Base-by-base conservation (phyloP, 1,140 invertebrate genomes). In the Neoseiulus cucumeris region DNA sequence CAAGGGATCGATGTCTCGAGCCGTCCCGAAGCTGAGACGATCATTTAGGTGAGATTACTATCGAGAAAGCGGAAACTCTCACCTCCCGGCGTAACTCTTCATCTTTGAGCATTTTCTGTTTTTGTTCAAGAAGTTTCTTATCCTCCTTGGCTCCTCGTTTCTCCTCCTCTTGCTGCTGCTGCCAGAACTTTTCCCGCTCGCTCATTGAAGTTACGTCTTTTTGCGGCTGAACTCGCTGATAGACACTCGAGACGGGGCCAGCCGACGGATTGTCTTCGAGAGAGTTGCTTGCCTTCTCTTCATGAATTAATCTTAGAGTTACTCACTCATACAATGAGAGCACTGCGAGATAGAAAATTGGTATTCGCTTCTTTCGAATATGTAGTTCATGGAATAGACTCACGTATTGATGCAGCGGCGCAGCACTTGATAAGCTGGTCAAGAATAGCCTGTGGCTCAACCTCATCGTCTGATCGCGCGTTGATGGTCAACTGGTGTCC, bases 401-500 rank as follows among this genome's bases (percentile, higher is more conserved):
- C 64, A 33, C 30, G 47, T 42, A 66, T 44, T 7, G 64, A 44
- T 12, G 87, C 87, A 22, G 82, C 81, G 18, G 85, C 81, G 22
- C 25, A 59, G 33, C 51, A 59, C 70, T 87, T 86, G 1, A 85
- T 82, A 18, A 95, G 78, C 72, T 89, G 89, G 47, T 87, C 84
- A 65, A 89, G 78, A 30, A 95, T 83, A 1, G 85, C 74, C 68
- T 88, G 84, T 64, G 85, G 79, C 71, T 93, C 90, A 0, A 94
- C 83, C 73, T 95, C 91, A 68, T 91, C 89, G 70, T 94, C 91
- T 41, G 84, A 89, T 12, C 91, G 78, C 12, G 90, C 91, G 75
- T 89, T 91, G 66, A 93, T 81, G 1, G 87, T 91, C 44, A 94
- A 79, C 76, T 94, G 89, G 65, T 87, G 84, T 22, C 88, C 88